Percentiles rank a stretch among this genome's conserved stretches.
Conservation (phyloP, 2,888 invertebrate genomes). For the Melipona beecheii region DNA sequence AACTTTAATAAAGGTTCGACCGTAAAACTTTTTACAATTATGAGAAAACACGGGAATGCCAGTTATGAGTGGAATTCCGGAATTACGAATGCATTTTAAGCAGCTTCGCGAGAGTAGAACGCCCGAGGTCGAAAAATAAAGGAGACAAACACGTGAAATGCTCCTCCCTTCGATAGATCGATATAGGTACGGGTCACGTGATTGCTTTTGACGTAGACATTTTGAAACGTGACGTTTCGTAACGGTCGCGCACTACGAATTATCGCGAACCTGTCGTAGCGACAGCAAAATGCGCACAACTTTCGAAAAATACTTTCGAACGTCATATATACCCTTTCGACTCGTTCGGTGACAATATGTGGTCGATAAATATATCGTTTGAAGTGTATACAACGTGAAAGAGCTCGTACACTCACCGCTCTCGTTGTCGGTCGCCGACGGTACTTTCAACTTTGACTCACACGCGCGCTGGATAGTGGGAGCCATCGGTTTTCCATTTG, state of each 20-base stretch:
- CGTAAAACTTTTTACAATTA: slow-evolving; percentile 52
- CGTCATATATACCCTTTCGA: not conserved
- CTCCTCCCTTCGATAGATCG: not conserved
- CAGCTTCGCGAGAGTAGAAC: slow-evolving; percentile 1
- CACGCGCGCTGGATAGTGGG: not conserved
- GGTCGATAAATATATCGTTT: not conserved
- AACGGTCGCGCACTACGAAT: not conserved
- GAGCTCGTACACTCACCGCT: slow-evolving; percentile 5
- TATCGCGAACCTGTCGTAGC: not conserved
- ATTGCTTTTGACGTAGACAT: not conserved
- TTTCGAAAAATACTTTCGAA: not conserved
- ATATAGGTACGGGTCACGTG: not conserved
- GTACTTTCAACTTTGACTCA: too few species aligned
- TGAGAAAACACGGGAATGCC: slow-evolving; percentile 43
- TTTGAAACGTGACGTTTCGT: not conserved
- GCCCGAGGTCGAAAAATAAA: slow-evolving; percentile 18
- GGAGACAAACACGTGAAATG: not conserved
- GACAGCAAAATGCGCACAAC: not conserved
- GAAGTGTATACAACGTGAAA: not conserved
- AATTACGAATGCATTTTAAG: slow-evolving; percentile 47
- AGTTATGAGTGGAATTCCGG: slow-evolving; percentile 27
- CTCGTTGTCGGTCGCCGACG: too few species aligned
- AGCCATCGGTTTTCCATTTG: not conserved
- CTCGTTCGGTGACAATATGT: not conserved
- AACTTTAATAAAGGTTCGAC: slow-evolving; percentile 32